Conservation (phyloP, 2,113 vertebrate species). For the Sylvietta virens region DNA sequence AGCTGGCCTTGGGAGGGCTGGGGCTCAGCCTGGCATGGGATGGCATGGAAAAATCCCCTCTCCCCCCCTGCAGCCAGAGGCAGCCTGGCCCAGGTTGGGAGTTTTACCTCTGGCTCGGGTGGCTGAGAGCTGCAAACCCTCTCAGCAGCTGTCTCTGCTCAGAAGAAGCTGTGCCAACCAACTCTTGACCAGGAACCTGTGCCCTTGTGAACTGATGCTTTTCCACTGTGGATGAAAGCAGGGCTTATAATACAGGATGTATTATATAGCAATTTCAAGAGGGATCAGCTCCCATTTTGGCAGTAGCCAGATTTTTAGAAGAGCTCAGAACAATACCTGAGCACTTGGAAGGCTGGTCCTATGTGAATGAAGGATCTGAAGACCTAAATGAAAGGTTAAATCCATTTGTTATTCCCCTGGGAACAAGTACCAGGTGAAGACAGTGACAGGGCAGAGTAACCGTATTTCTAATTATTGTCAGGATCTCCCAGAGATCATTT, state of each 20-base stretch:
- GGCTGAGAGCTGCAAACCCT: background rate
- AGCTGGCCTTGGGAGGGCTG: no score
- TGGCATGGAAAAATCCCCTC: background rate
- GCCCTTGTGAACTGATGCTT: background rate
- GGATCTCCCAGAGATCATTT: background rate
- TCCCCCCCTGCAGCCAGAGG: background rate
- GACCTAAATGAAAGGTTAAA: conserved; percentile 17
- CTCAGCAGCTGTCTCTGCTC: background rate
- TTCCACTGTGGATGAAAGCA: background rate
- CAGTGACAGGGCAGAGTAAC: background rate
- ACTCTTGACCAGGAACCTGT: background rate
- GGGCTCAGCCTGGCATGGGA: background rate
- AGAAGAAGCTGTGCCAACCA: background rate
- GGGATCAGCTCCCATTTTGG: background rate
- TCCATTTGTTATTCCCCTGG: background rate
- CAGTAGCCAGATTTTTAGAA: background rate
- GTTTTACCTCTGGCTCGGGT: background rate
- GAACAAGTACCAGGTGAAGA: background rate
- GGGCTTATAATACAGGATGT: background rate
- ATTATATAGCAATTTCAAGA: background rate
- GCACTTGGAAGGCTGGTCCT: background rate
- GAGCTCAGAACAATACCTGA: background rate
- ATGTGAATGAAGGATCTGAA: background rate
- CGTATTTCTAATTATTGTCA: conserved; percentile 8
- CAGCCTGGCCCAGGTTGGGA: background rate